Conservation (phyloP, 2,888 invertebrate species). For the Tachina grossa region DNA sequence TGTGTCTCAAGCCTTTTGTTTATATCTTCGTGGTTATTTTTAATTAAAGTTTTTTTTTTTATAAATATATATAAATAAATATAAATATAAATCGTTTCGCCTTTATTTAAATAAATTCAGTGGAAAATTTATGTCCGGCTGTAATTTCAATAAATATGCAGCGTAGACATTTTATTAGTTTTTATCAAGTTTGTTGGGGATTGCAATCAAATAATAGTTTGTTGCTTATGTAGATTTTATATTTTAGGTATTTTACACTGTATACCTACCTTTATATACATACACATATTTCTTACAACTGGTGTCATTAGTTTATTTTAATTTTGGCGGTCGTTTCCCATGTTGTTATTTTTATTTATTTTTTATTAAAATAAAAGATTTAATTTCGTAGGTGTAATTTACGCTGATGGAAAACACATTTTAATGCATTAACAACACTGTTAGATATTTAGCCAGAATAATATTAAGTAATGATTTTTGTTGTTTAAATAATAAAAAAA, state of each 20-base stretch:
- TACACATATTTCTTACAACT: too few species aligned
- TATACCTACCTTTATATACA: neutral
- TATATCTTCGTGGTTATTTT: neutral
- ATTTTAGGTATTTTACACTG: neutral
- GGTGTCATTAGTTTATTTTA: neutral
- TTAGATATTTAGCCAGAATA: neutral
- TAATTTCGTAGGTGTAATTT: slow-evolving; percentile 2
- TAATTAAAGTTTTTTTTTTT: neutral
- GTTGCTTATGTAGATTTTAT: neutral
- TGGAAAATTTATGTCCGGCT: neutral
- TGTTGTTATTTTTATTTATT: neutral
- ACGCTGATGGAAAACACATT: neutral
- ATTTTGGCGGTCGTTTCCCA: too few species aligned
- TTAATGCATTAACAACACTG: neutral
- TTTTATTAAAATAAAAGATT: neutral
- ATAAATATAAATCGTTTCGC: neutral
- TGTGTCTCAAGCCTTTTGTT: slow-evolving; percentile 49
- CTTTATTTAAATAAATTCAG: slow-evolving; percentile 1
- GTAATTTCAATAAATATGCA: neutral
- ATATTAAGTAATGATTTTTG: too few species aligned
- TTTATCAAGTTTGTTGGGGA: too few species aligned
- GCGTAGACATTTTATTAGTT: too few species aligned
- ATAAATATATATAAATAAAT: too few species aligned
- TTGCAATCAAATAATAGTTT: too few species aligned
- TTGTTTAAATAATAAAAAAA: too few species aligned